Base-by-base conservation (phyloP, 2,113 vertebrate genomes). In the Pogonocichla stellata region DNA sequence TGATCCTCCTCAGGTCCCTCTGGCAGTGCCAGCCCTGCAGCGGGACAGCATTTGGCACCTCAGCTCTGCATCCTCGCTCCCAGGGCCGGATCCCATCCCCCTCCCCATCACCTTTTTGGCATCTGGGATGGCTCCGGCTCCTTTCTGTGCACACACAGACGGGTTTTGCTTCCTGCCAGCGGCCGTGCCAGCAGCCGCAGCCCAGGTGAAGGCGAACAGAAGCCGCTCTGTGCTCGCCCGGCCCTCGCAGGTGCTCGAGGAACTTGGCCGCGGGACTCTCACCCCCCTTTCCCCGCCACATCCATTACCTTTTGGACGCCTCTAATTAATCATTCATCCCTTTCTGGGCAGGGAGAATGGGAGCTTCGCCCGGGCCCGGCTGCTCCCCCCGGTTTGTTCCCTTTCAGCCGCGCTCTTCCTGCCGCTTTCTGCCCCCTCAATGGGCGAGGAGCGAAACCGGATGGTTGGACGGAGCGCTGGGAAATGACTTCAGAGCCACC, bases 381-480 rank as follows among this genome's bases (percentile, higher is more conserved):
- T 93, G 88, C 96, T 97, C 96, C 95, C 95, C 98, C 98, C 90
- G 88, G 95, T 97, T 98, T 98, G 97, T 98, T 98, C 98, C 97
- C 98, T 98, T 99, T 98, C 98, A 98, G 98, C 87, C 94, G 78
- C 11, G 86, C 97, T 98, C 98, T 99, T 99, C 99, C 99, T 99
- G 99, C 98, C 96, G 97, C 98, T 98, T 98, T 98, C 98, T 98
- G 98, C 98, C 97, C 93, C 97, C 98, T 99, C 99, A 99, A 98
- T 98, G 97, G 98, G 97, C 97, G 96, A 98, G 96, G 98, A 97
- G 98, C 64, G 95, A 97, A 98, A 98, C 98, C 98, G 98, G 98
- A 98, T 98, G 98, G 98, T 98, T 98, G 97, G 97, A 97, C 97
- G 96, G 96, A 98, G 98, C 96, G 93, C 82, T 90, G 98, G 98